These are phyloP conservation scores for Anisognathus igniventris DNA, from an alignment of 2,797 vertebrate species.

Conservation along the genomic window DNA sequence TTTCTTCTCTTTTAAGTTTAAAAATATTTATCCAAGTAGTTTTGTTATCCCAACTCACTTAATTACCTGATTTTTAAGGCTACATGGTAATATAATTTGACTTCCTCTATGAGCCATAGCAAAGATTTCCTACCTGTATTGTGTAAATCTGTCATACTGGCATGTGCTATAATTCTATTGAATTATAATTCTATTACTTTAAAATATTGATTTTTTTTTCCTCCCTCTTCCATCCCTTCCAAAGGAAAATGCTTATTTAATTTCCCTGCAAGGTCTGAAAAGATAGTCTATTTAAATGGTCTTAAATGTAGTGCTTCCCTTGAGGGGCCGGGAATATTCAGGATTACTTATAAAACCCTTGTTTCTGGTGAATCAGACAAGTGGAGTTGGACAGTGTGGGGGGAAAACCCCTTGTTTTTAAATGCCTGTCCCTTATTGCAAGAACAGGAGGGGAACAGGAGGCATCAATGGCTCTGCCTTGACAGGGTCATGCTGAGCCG, in stretches of 20 bases:
- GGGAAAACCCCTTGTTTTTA: accelerated
- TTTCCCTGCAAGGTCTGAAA: neutral
- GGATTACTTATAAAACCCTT: neutral
- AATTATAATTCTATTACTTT: neutral
- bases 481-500: accelerated
- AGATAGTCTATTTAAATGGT: neutral
- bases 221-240: neutral
- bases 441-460: neutral
- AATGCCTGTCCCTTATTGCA: neutral
- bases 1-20: neutral
- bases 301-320: neutral
- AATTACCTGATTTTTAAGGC: neutral
- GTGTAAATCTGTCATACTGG: neutral
- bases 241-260: neutral
- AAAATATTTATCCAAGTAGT: neutral
- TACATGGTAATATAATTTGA: neutral
- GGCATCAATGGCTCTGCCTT: neutral
- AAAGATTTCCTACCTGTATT: neutral
- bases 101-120: neutral
- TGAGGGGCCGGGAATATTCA: neutral
- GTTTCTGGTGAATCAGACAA: neutral
- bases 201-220: neutral
- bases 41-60: neutral
- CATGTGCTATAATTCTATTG: neutral
- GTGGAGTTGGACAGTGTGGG: accelerated